A percentile compares a stretch with the other conserved stretches of the same genome.
Conservation (phyloP, 2,888 invertebrate genomes). For the Oligia strigilis region DNA sequence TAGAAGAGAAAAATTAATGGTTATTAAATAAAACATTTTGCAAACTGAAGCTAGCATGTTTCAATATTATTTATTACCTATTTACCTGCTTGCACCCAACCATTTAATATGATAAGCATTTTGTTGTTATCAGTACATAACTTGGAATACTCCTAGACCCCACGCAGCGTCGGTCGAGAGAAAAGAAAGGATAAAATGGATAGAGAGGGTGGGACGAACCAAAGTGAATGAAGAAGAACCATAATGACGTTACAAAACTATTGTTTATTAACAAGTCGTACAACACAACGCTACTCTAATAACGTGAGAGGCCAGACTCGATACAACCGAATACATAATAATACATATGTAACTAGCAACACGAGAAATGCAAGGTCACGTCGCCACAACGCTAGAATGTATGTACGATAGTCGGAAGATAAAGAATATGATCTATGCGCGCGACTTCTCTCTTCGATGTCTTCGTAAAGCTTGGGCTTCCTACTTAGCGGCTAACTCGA, state of each 20-base stretch:
- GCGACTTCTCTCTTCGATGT: conserved; percentile 82
- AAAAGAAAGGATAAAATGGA: conserved; percentile 76
- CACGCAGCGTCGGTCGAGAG: conserved; percentile 52
- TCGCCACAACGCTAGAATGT: conserved; percentile 70
- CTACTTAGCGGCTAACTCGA: conserved; percentile 79
- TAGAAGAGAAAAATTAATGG: neutral
- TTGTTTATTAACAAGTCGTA: conserved; percentile 88
- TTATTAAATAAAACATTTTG: neutral
- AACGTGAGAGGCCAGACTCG: conserved; percentile 79
- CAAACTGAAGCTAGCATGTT: conserved; percentile 1
- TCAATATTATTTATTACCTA: neutral
- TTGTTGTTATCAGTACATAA: neutral
- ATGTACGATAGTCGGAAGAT: conserved; percentile 72
- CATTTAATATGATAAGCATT: neutral
- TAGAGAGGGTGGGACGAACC: conserved; percentile 78
- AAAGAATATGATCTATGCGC: conserved; percentile 87
- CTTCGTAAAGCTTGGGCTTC: conserved; percentile 82
- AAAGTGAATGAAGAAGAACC: conserved; percentile 82
- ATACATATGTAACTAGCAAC: conserved; percentile 72
- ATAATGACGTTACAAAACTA: conserved; percentile 87
- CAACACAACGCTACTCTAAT: conserved; percentile 85
- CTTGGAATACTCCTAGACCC: conserved; percentile 42
- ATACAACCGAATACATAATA: conserved; percentile 81
- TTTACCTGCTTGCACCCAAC: neutral
- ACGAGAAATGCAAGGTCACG: conserved; percentile 82